A percentile compares a stretch with the other conserved stretches of the same genome.
phyloP scores from a whole-genome alignment of 1,140 invertebrate genomes.

The Liolophura sinensis region DNA sequence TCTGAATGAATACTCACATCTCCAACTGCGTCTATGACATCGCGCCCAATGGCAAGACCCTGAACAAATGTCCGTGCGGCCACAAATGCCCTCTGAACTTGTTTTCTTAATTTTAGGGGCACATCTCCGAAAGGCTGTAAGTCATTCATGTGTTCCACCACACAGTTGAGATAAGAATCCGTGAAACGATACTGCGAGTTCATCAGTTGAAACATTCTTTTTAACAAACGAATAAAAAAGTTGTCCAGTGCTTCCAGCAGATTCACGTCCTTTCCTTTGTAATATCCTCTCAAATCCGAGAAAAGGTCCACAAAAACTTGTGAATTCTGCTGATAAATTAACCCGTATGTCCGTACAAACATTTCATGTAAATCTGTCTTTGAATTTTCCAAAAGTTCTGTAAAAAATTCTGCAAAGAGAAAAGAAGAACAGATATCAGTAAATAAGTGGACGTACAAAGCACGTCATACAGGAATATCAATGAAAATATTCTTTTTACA shows the following conservation, averaged over 20 bases:
- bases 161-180: slow-evolving; percentile 81
- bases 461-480: too few relatives aligned
- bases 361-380: slow-evolving; percentile 87
- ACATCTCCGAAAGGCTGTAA: slow-evolving; percentile 94
- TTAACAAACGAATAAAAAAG: slow-evolving; percentile 91
- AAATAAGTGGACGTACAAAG: too few relatives aligned
- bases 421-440: slow-evolving; percentile 12
- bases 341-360: slow-evolving; percentile 93
- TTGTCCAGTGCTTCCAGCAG: slow-evolving; percentile 84
- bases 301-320: slow-evolving; percentile 92
- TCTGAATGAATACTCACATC: slow-evolving; percentile 75
- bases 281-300: slow-evolving; percentile 87
- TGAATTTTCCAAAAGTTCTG: slow-evolving; percentile 78
- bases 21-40: slow-evolving; percentile 80
- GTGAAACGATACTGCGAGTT: slow-evolving; percentile 89
- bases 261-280: slow-evolving; percentile 71
- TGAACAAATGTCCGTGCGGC: slow-evolving; percentile 92
- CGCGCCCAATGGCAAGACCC: slow-evolving; percentile 78
- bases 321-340: slow-evolving; percentile 91
- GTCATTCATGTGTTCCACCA: slow-evolving; percentile 87
- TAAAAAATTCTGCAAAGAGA: slow-evolving; percentile 77
- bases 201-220: slow-evolving; percentile 92
- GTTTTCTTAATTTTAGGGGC: slow-evolving; percentile 83
- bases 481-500: too few relatives aligned
- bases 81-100: slow-evolving; percentile 90